phyloP scores from a whole-genome alignment of 2,888 invertebrate species.

The Brachyopa scutellaris region DNA sequence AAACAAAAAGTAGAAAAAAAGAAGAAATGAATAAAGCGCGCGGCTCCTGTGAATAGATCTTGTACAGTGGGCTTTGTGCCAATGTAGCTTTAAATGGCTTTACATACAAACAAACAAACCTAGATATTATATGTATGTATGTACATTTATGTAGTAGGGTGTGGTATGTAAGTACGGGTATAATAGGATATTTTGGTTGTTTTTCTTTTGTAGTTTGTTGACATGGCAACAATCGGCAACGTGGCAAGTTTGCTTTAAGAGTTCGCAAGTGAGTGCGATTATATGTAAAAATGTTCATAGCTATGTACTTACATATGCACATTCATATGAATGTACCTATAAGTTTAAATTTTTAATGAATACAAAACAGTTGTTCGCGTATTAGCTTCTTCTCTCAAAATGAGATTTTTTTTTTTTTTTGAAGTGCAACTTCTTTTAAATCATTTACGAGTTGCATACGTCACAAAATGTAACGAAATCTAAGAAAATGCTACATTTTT shows the following conservation, averaged over 20 bases:
- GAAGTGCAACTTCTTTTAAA: no score
- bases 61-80: conserved; percentile 37
- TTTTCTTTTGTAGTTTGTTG: neutral
- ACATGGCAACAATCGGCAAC: neutral
- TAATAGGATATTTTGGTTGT: neutral
- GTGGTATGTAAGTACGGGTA: neutral
- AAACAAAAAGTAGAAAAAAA: neutral
- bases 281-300: no score
- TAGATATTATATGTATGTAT: no score
- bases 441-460: no score
- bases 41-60: conserved; percentile 44
- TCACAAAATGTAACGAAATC: no score
- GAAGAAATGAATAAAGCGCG: conserved; percentile 29
- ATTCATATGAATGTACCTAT: no score
- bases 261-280: neutral
- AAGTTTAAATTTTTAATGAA: no score
- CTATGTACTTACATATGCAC: no score
- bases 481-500: no score
- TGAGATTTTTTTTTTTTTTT: no score
- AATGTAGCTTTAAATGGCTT: conserved; percentile 33
- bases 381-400: no score
- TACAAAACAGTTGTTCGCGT: no score
- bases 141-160: neutral
- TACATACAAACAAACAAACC: neutral
- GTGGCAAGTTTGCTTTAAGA: neutral